These are phyloP conservation scores for Varecia variegata DNA, from an alignment of 2,797 vertebrate genomes.

Conservation along the genomic window DNA sequence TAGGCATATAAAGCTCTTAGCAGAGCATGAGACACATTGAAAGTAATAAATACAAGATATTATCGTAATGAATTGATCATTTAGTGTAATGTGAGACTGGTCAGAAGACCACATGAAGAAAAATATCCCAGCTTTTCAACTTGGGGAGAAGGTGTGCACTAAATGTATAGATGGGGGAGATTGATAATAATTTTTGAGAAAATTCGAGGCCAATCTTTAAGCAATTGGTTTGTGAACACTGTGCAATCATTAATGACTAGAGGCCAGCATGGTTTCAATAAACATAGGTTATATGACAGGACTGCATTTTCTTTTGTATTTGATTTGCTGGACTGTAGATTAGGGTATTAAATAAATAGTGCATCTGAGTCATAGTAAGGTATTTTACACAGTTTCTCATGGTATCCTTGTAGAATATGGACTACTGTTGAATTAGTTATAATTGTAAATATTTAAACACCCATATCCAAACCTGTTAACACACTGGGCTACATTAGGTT, in stretches of 20 bases:
- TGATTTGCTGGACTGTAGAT: neutral
- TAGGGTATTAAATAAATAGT: neutral
- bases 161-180: neutral
- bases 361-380: neutral
- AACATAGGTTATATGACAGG: neutral
- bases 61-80: neutral
- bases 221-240: neutral
- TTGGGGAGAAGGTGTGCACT: neutral
- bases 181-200: neutral
- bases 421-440: neutral
- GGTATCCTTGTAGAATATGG: neutral
- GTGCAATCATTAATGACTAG: neutral
- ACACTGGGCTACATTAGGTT: neutral
- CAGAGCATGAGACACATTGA: neutral
- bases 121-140: neutral
- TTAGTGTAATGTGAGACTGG: neutral
- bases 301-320: neutral
- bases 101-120: neutral
- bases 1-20: neutral
- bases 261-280: neutral
- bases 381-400: neutral
- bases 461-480: neutral
- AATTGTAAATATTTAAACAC: neutral
- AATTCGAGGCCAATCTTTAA: neutral
- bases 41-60: neutral